phyloP scores from a whole-genome alignment of 64 coral and sea anemone genomes.

The Catalaphyllia jardinei region DNA sequence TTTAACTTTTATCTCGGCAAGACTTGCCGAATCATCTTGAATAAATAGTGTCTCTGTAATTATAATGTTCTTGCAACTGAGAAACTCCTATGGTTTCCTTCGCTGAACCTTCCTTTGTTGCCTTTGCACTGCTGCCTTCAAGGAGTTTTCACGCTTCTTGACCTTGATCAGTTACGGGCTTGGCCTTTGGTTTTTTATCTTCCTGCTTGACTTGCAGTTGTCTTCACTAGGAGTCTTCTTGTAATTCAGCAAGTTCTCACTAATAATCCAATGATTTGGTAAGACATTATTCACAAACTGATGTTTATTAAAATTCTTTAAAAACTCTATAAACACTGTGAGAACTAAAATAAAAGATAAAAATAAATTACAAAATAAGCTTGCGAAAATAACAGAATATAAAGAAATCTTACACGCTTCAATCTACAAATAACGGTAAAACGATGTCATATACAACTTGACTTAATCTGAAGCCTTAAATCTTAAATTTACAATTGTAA shows the following conservation, averaged over 20 bases:
- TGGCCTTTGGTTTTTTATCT: not conserved
- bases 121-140: not conserved
- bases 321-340: too few species aligned
- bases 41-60: too few species aligned
- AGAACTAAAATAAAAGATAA: not conserved
- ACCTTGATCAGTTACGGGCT: conserved; percentile 9
- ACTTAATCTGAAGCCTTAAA: too few species aligned
- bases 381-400: not conserved
- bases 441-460: too few species aligned
- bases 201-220: not conserved
- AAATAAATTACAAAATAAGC: not conserved
- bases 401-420: not conserved
- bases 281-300: too few species aligned
- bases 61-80: conserved; percentile 23
- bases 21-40: not conserved
- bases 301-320: too few species aligned
- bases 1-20: too few species aligned
- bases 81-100: not conserved
- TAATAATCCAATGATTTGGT: too few species aligned
- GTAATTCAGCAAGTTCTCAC: too few species aligned
- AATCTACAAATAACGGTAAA: too few species aligned
- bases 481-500: too few species aligned
- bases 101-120: not conserved
- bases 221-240: not conserved
- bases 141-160: conserved; percentile 24